Evolutionary conservation across 2,888 invertebrate genomes (phyloP), one percentile per base, ranked within the genome.

Genomic region (Dasysyrphus albostriatus): DNA sequence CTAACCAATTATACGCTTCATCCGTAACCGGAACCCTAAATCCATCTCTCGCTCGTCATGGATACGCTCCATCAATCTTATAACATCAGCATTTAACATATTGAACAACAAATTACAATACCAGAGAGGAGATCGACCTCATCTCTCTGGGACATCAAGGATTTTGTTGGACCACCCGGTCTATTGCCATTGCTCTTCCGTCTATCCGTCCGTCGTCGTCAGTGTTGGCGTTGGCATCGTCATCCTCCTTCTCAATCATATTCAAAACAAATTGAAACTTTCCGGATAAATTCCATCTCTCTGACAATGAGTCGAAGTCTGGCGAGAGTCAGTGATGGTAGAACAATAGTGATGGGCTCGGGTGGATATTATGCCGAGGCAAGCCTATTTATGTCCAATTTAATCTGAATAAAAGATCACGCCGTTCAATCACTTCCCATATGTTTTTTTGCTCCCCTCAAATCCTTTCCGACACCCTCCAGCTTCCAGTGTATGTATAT

Each of bases 321-420:
- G 59, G 19, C n/a, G 16, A 19, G 32, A 6, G 9, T 29, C 24
- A 24, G 24, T 24, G 24, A 24, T 24, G 24, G n/a, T 39, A n/a
- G 5, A 29, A 16, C 7, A 47, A 29, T 49, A n/a, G 10, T 34
- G 4, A 67, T 37, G 5, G 69, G 37, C 14, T 14, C 14, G 39
- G 49, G 34, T 5, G 47, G 24, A 49, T n/a, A 24, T 2, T 24
- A 24, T 24, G 77, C 47, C 61, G 16, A 37, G 65, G 63, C 72
- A 72, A 87, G 83, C 75, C 87, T 75, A 65, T 83, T 83, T 83
- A 67, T 83, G 87, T 87, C 83, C 78, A 79, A 87, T 79, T 83
- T 83, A 87, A 87, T 87, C 83, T 83, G 72, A 87, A 83, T 87
- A 79, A 79, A 87, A 83, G 75, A 87, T 87, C 87, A 83, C 72